Conservation (phyloP, 1,140 invertebrate genomes). For the Heliconius himera region DNA sequence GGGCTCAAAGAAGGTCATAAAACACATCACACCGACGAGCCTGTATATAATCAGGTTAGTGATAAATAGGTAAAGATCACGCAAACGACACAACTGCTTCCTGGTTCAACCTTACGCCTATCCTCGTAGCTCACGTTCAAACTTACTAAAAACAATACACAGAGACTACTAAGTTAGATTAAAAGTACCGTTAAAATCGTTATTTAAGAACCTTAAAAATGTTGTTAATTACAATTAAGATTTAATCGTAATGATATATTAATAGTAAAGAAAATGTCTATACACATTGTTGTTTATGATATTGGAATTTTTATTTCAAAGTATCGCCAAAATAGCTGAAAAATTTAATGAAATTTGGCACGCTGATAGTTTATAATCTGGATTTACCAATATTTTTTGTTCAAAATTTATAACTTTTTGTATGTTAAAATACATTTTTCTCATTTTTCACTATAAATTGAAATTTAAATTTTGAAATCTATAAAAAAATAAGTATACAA, state of each 20-base stretch:
- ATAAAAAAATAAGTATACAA: too few relatives aligned
- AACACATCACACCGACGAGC: slow-evolving; percentile 73
- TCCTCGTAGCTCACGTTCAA: slow-evolving; percentile 47
- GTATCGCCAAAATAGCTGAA: not conserved
- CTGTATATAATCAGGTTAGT: slow-evolving; percentile 80
- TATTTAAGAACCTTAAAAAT: too few relatives aligned
- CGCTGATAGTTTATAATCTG: not conserved
- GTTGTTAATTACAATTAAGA: too few relatives aligned
- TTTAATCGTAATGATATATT: too few relatives aligned
- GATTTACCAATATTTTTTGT: not conserved
- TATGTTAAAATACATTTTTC: too few relatives aligned
- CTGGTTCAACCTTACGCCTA: slow-evolving; percentile 51
- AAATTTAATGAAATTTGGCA: not conserved
- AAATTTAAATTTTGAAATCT: too few relatives aligned
- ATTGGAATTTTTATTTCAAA: not conserved
- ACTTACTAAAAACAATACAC: not conserved
- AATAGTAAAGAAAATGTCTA: too few relatives aligned
- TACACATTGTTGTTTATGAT: not conserved
- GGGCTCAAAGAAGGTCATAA: slow-evolving; percentile 75
- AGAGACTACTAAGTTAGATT: not conserved
- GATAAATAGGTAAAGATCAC: slow-evolving; percentile 81
- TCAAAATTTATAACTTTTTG: too few relatives aligned
- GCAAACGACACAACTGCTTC: slow-evolving; percentile 79
- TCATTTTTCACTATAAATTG: too few relatives aligned
- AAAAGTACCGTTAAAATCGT: not conserved